phyloP scores from a whole-genome alignment of 2,888 invertebrate genomes.

The Leptogaster cylindrica region DNA sequence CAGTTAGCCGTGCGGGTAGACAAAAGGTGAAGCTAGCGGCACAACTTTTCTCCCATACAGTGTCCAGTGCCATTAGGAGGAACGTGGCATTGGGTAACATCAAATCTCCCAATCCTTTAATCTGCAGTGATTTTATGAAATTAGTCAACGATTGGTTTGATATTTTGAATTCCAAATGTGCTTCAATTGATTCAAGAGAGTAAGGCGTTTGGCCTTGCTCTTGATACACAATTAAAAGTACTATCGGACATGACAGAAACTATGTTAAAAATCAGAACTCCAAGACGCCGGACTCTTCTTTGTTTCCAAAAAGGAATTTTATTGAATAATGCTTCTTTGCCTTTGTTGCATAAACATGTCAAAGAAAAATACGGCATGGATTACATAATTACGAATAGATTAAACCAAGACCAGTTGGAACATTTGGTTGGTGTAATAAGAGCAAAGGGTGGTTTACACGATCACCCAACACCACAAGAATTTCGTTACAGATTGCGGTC shows the following conservation, averaged over 20 bases:
- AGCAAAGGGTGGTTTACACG: background rate
- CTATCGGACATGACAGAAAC: conserved; percentile 47
- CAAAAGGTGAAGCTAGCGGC: conserved; percentile 45
- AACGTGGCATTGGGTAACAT: conserved; percentile 45
- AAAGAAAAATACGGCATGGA: background rate
- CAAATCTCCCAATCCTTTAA: conserved; percentile 45
- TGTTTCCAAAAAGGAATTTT: conserved; percentile 51
- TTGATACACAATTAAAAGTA: conserved; percentile 47
- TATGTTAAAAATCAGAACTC: conserved; percentile 45
- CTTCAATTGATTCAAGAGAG: conserved; percentile 46
- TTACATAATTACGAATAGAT: conserved; percentile 15
- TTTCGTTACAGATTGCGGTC: conserved; percentile 10
- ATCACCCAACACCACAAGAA: conserved; percentile 7
- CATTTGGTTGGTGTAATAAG: conserved; percentile 2
- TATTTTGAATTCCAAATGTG: conserved; percentile 47
- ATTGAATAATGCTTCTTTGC: conserved; percentile 38
- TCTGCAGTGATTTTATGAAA: conserved; percentile 49
- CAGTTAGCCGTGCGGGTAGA: background rate
- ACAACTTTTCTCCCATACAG: conserved; percentile 50
- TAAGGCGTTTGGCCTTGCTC: conserved; percentile 48
- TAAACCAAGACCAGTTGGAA: conserved; percentile 16
- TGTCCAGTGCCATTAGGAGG: conserved; percentile 47
- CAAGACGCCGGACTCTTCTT: conserved; percentile 44
- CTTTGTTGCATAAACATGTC: background rate
- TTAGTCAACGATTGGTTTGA: conserved; percentile 50